Evolutionary conservation across 2,113 vertebrate genomes (phyloP), one percentile per base, ranked within the genome.

Genomic region (Toxostoma redivivum): DNA sequence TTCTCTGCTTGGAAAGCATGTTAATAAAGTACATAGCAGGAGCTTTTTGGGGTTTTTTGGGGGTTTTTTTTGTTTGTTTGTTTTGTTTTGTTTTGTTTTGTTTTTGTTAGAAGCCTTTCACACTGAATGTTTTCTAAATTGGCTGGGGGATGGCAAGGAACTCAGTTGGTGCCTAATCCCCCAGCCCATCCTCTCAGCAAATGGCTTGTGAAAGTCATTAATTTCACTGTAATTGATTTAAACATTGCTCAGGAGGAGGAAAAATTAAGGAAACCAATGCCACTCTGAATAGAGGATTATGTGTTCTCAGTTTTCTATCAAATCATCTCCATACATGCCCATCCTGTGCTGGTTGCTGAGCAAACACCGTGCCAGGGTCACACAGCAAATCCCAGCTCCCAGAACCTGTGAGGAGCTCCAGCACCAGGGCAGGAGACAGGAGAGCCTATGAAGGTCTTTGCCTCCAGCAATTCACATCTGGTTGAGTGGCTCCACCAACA

Each of bases 171-270:
- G 2, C 74, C 74, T 95, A 92, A 95, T 95, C 92, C 92, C 45
- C 31, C 58, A 88, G 74, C 83, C 56, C 70, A 28, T 79, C 79
- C 71, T 76, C 86, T 71, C 58, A 82, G 62, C 78, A 90, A 82
- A 90, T 81, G 62, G 57, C 58, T 95, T 82, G 38, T n/a, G 3
- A 77, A 93, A 94, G 66, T 89, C 72, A 94, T 96, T 94, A 74
- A 69, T 96, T 97, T 91, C 76, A 67, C 77, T 91, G 69, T 94
- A 95, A 95, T 91, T 95, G 80, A 92, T 90, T 93, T 86, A 91
- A 94, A 64, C 19, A 0, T 92, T 84, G 31, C 88, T 84, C 66
- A 61, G 87, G 85, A 89, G 89, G 77, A 88, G 54, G 62, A 89
- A 38, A 48, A 91, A 67, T 83, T 23, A 88, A 70, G 70, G 66